A percentile compares a stretch with the other conserved stretches of the same genome.
These are phyloP conservation scores for Heliornis fulica DNA, from an alignment of 2,113 vertebrate species.

Conservation along the genomic window DNA sequence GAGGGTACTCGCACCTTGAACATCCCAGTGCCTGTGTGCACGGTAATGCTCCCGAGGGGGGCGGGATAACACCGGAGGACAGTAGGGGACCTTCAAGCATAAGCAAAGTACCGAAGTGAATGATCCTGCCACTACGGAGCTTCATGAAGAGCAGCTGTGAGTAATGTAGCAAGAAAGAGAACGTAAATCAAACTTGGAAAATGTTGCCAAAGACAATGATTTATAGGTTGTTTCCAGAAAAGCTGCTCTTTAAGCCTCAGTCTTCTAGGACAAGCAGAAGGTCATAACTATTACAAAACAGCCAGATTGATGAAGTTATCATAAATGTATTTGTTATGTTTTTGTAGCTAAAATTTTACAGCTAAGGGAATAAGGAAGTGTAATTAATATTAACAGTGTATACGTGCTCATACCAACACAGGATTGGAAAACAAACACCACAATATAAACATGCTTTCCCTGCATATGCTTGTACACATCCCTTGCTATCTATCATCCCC, in stretches of 20 bases:
- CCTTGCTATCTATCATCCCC: neutral
- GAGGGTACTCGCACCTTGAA: conserved; percentile 28
- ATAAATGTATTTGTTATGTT: neutral
- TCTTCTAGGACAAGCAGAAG: neutral
- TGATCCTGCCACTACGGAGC: neutral
- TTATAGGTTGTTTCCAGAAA: neutral
- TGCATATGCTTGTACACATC: neutral
- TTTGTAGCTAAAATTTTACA: neutral
- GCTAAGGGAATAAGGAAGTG: neutral
- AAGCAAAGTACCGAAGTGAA: neutral
- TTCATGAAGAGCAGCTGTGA: neutral
- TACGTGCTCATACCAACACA: neutral
- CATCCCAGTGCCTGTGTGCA: neutral
- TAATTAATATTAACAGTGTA: neutral
- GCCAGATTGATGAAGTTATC: neutral
- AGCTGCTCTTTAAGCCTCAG: neutral
- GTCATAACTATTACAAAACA: neutral
- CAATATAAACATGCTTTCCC: neutral
- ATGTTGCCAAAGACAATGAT: neutral
- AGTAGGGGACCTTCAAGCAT: neutral
- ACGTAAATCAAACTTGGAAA: neutral
- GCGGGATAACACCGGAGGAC: neutral
- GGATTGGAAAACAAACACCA: neutral
- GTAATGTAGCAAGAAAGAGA: neutral
- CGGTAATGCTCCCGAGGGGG: neutral